A percentile compares a stretch with the other conserved stretches of the same genome.
phyloP scores from a whole-genome alignment of 2,888 invertebrate species.

The Drosophila monieri region DNA sequence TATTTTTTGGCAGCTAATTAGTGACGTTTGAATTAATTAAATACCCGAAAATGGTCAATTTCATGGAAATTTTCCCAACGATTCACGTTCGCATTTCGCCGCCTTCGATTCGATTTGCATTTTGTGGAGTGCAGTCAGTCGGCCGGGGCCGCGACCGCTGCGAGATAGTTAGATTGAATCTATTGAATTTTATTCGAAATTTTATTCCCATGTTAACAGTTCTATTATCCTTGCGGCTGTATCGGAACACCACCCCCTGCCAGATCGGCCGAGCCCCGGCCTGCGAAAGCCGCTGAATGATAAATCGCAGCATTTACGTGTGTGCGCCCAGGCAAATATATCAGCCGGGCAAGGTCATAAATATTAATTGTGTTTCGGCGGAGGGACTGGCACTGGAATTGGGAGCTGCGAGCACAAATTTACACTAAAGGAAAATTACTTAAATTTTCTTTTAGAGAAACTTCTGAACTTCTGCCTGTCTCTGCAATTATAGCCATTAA shows the following conservation, averaged over 20 bases:
- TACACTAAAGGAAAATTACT: slow-evolving; percentile 12
- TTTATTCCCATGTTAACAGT: slow-evolving; percentile 74
- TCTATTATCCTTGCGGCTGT: slow-evolving; percentile 74
- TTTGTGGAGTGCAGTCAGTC: slow-evolving; percentile 1
- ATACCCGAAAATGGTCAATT: slow-evolving; percentile 46
- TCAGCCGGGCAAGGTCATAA: slow-evolving; percentile 77
- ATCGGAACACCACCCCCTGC: slow-evolving; percentile 45
- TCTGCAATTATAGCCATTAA: background rate
- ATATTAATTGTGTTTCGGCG: slow-evolving; percentile 74
- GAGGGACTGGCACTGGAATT: slow-evolving; percentile 29
- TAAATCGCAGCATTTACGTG: slow-evolving; percentile 76
- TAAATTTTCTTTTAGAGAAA: background rate
- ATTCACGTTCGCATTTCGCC: slow-evolving; percentile 24
- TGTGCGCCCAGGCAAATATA: slow-evolving; percentile 78
- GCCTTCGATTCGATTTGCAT: slow-evolving; percentile 27
- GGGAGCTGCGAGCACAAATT: slow-evolving; percentile 18
- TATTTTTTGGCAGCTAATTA: slow-evolving; percentile 70
- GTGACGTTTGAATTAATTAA: slow-evolving; percentile 64
- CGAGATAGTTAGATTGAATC: slow-evolving; percentile 39
- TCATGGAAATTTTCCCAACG: slow-evolving; percentile 48
- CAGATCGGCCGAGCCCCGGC: slow-evolving; percentile 2
- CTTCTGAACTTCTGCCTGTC: no score
- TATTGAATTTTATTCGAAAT: slow-evolving; percentile 65
- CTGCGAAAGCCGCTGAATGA: slow-evolving; percentile 49
- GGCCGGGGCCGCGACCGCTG: slow-evolving; percentile 13